phyloP scores from a whole-genome alignment of 2,888 invertebrate species.

The Pyrrhia umbra region DNA sequence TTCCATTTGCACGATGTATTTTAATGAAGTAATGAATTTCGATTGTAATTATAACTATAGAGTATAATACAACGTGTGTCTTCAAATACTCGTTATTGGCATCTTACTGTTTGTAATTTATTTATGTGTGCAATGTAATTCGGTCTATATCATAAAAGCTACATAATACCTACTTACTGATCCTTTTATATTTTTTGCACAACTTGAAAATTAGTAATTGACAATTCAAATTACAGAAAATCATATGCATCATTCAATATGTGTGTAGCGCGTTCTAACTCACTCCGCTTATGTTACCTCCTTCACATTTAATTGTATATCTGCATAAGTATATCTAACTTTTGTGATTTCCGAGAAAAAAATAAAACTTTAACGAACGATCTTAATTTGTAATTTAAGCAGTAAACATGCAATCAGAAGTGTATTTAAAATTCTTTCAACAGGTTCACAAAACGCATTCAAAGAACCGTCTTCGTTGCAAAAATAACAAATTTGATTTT shows the following conservation, averaged over 20 bases:
- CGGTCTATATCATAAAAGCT: no score
- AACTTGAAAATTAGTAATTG: no score
- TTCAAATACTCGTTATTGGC: constrained; percentile 15
- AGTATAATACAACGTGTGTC: constrained; percentile 1
- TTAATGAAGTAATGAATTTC: constrained; percentile 51
- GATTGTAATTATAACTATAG: constrained; percentile 18
- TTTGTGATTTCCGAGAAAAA: background rate
- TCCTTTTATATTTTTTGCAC: no score
- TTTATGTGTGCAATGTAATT: no score
- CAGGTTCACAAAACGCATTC: constrained; percentile 26
- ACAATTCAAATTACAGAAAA: no score
- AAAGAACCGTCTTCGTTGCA: constrained; percentile 51
- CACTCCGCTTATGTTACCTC: no score
- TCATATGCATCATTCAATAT: no score
- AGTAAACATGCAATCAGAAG: constrained; percentile 25
- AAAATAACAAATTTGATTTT: constrained; percentile 81
- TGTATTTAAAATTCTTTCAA: constrained; percentile 24
- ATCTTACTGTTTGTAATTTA: background rate
- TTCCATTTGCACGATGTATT: constrained; percentile 28
- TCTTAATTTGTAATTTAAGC: constrained; percentile 14
- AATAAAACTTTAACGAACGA: constrained; percentile 2
- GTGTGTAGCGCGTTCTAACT: background rate
- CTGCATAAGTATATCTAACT: no score
- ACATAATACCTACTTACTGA: no score
- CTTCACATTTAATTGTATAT: no score